Evolutionary conservation across 1,140 invertebrate genomes (phyloP).

Genomic region (Argopecten irradians): DNA sequence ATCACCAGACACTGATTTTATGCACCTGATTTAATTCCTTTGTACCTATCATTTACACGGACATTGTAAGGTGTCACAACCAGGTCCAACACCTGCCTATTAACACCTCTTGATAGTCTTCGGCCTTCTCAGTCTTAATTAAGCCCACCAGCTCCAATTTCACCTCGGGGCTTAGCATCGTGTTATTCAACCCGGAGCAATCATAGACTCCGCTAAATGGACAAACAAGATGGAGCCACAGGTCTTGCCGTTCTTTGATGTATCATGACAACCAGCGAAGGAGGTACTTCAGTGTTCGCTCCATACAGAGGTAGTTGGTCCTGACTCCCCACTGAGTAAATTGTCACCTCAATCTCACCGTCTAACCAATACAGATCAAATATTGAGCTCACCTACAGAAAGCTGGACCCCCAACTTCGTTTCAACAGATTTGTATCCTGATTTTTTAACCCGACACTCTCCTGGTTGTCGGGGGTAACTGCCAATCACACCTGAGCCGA

Average conservation of each 20-base stretch:
- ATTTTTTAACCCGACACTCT: conserved; percentile 13
- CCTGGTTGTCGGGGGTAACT: not conserved
- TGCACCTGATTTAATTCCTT: conserved; percentile 48
- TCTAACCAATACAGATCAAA: conserved; percentile 12
- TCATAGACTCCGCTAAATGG: conserved; percentile 27
- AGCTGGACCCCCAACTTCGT: conserved; percentile 12
- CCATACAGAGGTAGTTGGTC: conserved; percentile 6
- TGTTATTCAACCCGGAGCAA: conserved; percentile 42
- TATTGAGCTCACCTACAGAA: not conserved
- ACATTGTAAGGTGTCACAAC: conserved; percentile 39
- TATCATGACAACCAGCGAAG: conserved; percentile 21
- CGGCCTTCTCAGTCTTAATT: conserved; percentile 48
- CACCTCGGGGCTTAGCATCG: conserved; percentile 36
- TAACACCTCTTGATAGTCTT: conserved; percentile 39
- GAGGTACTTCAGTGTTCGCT: conserved; percentile 4
- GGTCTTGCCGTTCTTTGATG: conserved; percentile 30
- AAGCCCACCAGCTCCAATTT: conserved; percentile 41
- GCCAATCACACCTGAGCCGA: conserved; percentile 2
- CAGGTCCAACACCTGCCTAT: conserved; percentile 46
- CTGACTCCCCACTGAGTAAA: not conserved
- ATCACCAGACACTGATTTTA: conserved; percentile 48
- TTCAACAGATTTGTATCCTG: not conserved
- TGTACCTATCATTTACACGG: conserved; percentile 46
- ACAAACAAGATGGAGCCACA: conserved; percentile 26
- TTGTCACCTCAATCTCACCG: not conserved